Conservation (phyloP, 2,113 vertebrate genomes). For the Diadophis punctatus region DNA sequence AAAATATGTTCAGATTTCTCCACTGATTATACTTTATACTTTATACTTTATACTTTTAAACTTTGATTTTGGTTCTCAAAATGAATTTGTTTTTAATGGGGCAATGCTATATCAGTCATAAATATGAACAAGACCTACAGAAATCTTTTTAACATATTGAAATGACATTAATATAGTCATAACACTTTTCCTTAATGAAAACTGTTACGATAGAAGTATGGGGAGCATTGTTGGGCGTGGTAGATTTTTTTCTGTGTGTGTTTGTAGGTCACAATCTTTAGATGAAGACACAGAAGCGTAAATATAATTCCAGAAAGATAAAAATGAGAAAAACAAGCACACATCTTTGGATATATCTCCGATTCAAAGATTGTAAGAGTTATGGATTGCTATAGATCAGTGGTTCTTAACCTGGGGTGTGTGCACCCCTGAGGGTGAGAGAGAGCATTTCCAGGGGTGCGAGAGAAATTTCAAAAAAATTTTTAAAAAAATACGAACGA, state of each 20-base stretch:
- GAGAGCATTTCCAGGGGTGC: too few relatives aligned
- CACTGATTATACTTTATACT: too few relatives aligned
- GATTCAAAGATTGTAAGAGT: neutral
- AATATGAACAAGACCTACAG: neutral
- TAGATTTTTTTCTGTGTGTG: conserved; percentile 25
- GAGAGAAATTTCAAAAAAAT: too few relatives aligned
- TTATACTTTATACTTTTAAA: neutral
- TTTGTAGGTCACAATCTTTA: neutral
- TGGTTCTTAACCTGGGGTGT: too few relatives aligned
- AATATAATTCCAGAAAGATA: conserved; percentile 38
- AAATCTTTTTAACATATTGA: neutral
- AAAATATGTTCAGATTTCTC: neutral
- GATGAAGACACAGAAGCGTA: conserved; percentile 29
- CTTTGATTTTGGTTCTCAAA: neutral
- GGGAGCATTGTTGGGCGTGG: conserved; percentile 22
- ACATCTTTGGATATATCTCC: conserved; percentile 22
- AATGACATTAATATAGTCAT: neutral
- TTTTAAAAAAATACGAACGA: too few relatives aligned
- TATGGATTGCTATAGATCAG: neutral
- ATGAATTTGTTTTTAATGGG: neutral
- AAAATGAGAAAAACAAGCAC: conserved; percentile 18
- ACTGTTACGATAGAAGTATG: conserved; percentile 37
- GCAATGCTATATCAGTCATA: neutral
- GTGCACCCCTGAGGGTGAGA: too few relatives aligned
- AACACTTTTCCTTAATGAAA: neutral